A percentile compares a stretch with the other conserved stretches of the same genome.
These are phyloP conservation scores for Galerucella pusilla DNA, from an alignment of 2,888 invertebrate genomes.

Conservation along the genomic window DNA sequence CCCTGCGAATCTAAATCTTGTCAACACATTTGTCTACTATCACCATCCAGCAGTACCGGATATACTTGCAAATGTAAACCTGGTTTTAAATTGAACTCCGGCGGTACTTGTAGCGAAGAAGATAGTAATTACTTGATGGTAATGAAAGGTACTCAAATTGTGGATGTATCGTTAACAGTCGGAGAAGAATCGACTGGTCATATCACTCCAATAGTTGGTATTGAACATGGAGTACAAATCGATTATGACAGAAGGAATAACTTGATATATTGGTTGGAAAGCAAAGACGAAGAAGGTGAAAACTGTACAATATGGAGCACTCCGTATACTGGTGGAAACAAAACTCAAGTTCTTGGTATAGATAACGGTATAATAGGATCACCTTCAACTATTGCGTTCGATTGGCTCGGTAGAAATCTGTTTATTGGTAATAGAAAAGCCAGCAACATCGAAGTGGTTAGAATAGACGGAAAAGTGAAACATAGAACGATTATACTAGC, in stretches of 20 bases:
- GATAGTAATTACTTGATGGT: slow-evolving; percentile 91
- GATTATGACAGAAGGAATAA: slow-evolving; percentile 92
- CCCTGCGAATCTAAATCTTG: slow-evolving; percentile 84
- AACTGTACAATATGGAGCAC: slow-evolving; percentile 86
- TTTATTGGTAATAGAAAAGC: slow-evolving; percentile 91
- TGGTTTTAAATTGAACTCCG: slow-evolving; percentile 76
- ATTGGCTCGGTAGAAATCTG: slow-evolving; percentile 96
- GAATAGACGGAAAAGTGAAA: slow-evolving; percentile 85
- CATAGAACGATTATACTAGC: slow-evolving; percentile 87
- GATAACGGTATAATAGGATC: slow-evolving; percentile 91
- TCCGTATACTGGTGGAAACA: slow-evolving; percentile 87
- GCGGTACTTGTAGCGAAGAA: slow-evolving; percentile 84
- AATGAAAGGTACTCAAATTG: slow-evolving; percentile 88
- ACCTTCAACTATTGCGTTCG: slow-evolving; percentile 91
- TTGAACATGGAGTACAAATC: slow-evolving; percentile 87
- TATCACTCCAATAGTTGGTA: slow-evolving; percentile 87
- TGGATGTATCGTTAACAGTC: slow-evolving; percentile 82
- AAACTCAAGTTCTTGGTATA: slow-evolving; percentile 81
- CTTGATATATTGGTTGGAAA: slow-evolving; percentile 89
- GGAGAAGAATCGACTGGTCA: slow-evolving; percentile 82
- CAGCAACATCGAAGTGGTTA: slow-evolving; percentile 90
- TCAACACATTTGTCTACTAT: slow-evolving; percentile 91
- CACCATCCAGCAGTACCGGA: slow-evolving; percentile 76
- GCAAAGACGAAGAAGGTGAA: slow-evolving; percentile 80
- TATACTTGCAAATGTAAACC: slow-evolving; percentile 94